phyloP scores from a whole-genome alignment of 64 coral and sea anemone genomes.

The Stylophora pistillata region DNA sequence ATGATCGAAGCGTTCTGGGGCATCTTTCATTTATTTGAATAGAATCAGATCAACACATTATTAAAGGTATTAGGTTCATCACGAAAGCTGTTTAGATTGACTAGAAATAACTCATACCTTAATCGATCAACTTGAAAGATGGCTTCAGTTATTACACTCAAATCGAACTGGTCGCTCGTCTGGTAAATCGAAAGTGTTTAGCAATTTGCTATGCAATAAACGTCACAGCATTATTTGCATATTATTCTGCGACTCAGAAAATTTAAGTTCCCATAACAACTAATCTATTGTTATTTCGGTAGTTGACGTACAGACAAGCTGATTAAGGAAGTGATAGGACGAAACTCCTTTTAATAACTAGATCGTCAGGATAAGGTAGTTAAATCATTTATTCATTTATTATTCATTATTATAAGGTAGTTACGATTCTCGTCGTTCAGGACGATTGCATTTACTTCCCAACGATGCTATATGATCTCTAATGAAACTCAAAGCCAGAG shows the following conservation, averaged over 20 bases:
- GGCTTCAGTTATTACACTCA: not conserved
- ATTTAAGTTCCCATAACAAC: slow-evolving; percentile 45
- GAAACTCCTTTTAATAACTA: no score
- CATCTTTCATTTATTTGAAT: not conserved
- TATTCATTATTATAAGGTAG: no score
- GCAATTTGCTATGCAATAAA: not conserved
- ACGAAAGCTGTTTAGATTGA: not conserved
- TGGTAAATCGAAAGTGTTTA: no score
- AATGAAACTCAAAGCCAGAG: no score
- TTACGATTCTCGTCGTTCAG: no score
- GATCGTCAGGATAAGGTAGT: no score
- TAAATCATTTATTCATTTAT: no score
- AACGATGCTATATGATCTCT: no score
- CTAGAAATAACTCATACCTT: slow-evolving; percentile 11
- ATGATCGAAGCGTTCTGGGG: not conserved
- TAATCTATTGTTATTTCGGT: not conserved
- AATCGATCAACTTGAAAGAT: not conserved
- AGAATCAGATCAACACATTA: not conserved
- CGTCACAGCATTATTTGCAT: slow-evolving; percentile 16
- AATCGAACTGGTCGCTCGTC: not conserved
- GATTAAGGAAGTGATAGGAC: not conserved
- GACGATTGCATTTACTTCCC: no score
- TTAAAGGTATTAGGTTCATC: not conserved
- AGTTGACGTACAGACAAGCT: not conserved
- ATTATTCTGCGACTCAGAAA: not conserved